Base-by-base conservation (phyloP, 2,113 vertebrate genomes). In the Otis tarda region DNA sequence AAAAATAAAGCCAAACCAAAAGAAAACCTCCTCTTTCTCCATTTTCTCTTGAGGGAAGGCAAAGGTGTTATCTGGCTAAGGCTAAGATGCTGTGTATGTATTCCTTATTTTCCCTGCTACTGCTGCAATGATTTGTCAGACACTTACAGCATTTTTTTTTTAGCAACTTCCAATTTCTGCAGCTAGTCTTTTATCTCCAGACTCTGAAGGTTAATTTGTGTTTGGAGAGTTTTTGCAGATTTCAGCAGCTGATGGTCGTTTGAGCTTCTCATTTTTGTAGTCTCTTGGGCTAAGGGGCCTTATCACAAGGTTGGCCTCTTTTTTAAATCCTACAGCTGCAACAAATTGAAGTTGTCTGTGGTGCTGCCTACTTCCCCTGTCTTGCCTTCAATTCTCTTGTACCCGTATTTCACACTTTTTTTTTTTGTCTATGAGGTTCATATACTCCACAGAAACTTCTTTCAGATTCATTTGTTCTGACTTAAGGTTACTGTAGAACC, bases 131-230 rank as follows among this genome's bases (percentile, higher is more conserved):
- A 81, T 95, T 95, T 92, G 31, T 95, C 93, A 83, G 90, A 79
- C 80, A 24, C 55, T 84, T 94, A 68, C 24, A 81, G 83, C 57
- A 20, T 37, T 84, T 79, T 37, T 90, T 89, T 94, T 77, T 84
- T 91, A 16, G 41, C 41, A 43, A 43, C 41, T 43, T 43, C 41
- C 41, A 43, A 5, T 87, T 95, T 91, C 83, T 87, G 28, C 55
- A 78, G 81, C 83, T 76, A 63, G 76, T 85, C 93, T 96, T 95
- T 97, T 97, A 96, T 97, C 93, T 97, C 81, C 37, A 65, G 74
- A 59, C 82, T 93, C 81, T 92, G 75, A 90, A 96, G 91, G 88
- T 95, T 97, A 96, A 91, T 96, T 95, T 95, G 89, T 94, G 60
- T 96, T 97, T 87, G 74, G 84, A 94, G 91, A 91, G 87, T 81